A percentile compares a stretch with the other conserved stretches of the same genome.
phyloP scores from a whole-genome alignment of 1,140 invertebrate genomes.

The Aleiodes sp. region DNA sequence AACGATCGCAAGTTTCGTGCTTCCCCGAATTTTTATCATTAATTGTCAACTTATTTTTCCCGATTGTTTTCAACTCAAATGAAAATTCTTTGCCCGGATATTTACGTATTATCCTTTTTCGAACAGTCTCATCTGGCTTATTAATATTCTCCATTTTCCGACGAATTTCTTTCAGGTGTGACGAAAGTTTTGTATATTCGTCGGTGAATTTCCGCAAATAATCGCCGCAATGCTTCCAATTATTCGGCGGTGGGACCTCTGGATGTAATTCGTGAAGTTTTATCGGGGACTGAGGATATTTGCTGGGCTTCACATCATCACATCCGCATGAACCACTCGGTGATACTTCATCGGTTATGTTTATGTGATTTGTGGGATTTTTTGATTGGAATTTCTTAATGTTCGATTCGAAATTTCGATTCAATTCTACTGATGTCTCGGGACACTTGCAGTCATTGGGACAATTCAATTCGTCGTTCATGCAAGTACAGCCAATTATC shows the following conservation, averaged over 20 bases:
- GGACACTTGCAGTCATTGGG: conserved; percentile 24
- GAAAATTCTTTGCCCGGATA: conserved; percentile 37
- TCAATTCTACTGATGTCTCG: neutral
- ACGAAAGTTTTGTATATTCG: conserved; percentile 32
- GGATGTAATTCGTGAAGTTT: conserved; percentile 19
- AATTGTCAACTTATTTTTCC: neutral
- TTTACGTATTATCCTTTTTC: conserved; percentile 21
- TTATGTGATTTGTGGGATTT: no score
- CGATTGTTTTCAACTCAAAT: conserved; percentile 28
- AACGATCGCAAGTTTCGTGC: neutral
- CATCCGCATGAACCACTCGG: no score
- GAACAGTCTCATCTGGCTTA: neutral
- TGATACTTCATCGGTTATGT: no score
- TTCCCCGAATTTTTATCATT: no score
- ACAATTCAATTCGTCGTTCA: conserved; percentile 20
- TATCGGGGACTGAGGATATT: neutral
- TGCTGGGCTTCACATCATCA: no score
- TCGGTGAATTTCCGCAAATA: conserved; percentile 24
- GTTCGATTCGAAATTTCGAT: neutral
- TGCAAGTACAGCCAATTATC: conserved; percentile 26
- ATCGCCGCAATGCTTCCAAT: conserved; percentile 24
- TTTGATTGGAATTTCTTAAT: neutral
- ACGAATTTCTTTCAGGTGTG: conserved; percentile 30
- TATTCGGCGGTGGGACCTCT: conserved; percentile 16
- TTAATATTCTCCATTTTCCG: conserved; percentile 11